A percentile compares a stretch with the other conserved stretches of the same genome.
Conservation (phyloP, 2,888 invertebrate genomes). For the Blera fallax region DNA sequence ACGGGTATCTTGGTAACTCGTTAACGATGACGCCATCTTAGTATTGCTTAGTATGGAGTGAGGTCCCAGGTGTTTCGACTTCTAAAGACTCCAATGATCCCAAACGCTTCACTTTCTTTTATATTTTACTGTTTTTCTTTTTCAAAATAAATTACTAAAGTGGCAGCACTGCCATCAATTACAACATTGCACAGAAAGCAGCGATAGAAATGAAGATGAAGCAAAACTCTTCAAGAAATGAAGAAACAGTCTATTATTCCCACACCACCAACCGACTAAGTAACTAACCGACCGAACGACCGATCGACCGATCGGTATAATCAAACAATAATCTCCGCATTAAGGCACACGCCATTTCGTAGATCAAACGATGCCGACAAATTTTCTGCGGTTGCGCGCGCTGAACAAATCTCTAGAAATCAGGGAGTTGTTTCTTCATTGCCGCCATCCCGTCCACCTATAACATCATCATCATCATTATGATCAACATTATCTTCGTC, state of each 20-base stretch:
- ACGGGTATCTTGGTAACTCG: too few species aligned
- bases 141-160: neutral
- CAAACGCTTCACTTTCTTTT: too few species aligned
- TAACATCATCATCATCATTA: constrained; percentile 48
- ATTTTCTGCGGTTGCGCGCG: constrained; percentile 81
- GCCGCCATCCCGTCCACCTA: constrained; percentile 10
- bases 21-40: too few species aligned
- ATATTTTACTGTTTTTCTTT: neutral
- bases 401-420: constrained; percentile 55
- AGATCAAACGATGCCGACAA: constrained; percentile 81
- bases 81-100: too few species aligned
- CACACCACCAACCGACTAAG: constrained; percentile 41
- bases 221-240: neutral
- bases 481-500: constrained; percentile 25
- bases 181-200: constrained; percentile 19
- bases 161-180: neutral
- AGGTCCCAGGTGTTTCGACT: too few species aligned
- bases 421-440: constrained; percentile 57
- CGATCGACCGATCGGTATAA: constrained; percentile 76
- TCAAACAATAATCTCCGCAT: constrained; percentile 81
- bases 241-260: constrained; percentile 60
- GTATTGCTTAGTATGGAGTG: too few species aligned
- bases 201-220: neutral
- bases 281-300: constrained; percentile 8
- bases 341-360: constrained; percentile 82